These are phyloP conservation scores for Sinelater perroti DNA, from an alignment of 2,888 invertebrate species.

Conservation along the genomic window DNA sequence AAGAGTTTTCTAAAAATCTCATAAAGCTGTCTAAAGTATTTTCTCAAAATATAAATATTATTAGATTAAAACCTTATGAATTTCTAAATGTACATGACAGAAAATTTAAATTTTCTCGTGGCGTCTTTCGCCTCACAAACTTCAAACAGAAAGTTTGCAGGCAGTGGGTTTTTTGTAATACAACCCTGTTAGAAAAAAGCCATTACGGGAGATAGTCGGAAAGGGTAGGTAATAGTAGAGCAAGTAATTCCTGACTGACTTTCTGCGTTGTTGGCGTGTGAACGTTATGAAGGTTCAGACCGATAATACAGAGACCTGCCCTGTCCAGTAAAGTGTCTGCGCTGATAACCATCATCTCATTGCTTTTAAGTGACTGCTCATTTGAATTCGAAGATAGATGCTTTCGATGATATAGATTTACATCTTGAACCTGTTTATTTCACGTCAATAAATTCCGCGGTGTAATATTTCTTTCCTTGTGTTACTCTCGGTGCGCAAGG, in stretches of 20 bases:
- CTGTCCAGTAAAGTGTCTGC: constrained; percentile 35
- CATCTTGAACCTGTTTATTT: constrained; percentile 32
- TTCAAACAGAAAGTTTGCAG: not conserved
- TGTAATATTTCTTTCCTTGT: constrained; percentile 24
- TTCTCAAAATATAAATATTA: too few relatives aligned
- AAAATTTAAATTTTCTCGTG: too few relatives aligned
- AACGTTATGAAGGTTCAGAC: constrained; percentile 37
- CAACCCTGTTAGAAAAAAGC: constrained; percentile 18
- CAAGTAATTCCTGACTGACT: constrained; percentile 36
- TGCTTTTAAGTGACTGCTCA: constrained; percentile 38
- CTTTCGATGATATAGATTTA: constrained; percentile 27
- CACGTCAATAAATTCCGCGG: constrained; percentile 24
- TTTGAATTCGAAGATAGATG: constrained; percentile 39
- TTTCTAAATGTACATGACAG: too few relatives aligned
- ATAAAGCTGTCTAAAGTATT: too few relatives aligned
- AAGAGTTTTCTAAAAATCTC: too few relatives aligned
- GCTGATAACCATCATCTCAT: constrained; percentile 36
- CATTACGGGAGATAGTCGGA: constrained; percentile 28
- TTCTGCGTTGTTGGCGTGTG: constrained; percentile 39
- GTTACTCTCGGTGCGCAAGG: not conserved
- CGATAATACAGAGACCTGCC: constrained; percentile 39
- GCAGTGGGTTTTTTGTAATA: constrained; percentile 9
- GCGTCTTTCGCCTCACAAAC: too few relatives aligned
- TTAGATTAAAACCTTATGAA: too few relatives aligned
- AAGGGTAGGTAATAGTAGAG: constrained; percentile 36